Base-by-base conservation (phyloP, 2,888 invertebrate genomes). In the Pyrrhosoma nymphula region DNA sequence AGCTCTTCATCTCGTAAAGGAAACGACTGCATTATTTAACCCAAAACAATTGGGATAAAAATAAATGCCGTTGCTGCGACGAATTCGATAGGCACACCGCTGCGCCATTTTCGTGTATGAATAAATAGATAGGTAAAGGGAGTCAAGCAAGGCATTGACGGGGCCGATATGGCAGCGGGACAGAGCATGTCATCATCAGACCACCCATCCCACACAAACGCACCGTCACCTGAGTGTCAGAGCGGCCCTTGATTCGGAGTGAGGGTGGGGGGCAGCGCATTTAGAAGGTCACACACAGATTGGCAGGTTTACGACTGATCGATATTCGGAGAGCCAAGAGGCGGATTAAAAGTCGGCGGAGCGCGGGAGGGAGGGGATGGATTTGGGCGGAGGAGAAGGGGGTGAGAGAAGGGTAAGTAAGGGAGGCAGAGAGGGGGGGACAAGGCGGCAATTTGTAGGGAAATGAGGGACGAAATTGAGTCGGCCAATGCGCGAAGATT, bases 401-500 rank as follows among this genome's bases (percentile, higher is more conserved):
- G 88, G 23, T 55, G 30, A 35, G 3, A 8, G 30, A 82, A 26
- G 14, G 26, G 23, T 26, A 55, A 35, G 39, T 47, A 47, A 4
- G 56, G n/a, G 63, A 47, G 39, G n/a, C 47, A 95, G 56, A 10
- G n/a, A 47, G 88, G 56, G 30, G 20, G 8, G 82, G 60, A 60
- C 20, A 93, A 93, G 60, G 56, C 23, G 60, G 93, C 35, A 93
- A 93, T 93, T 93, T 93, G 63, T 93, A 63, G 60, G 63, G 63
- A 93, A 93, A 93, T 60, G 56, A 63, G 56, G 63, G 63, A 93
- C 93, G 63, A 93, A 93, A 63, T 93, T 93, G 63, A 93, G 56
- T 93, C 56, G 63, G 56, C 56, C 39, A 56, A 82, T 82, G 82
- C 82, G 82, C 82, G 82, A 82, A 82, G 82, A 82, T 82, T 82